Evolutionary conservation across 2,113 vertebrate species (phyloP), one percentile per base, ranked within the genome.

Genomic region (Myotis davidii): DNA sequence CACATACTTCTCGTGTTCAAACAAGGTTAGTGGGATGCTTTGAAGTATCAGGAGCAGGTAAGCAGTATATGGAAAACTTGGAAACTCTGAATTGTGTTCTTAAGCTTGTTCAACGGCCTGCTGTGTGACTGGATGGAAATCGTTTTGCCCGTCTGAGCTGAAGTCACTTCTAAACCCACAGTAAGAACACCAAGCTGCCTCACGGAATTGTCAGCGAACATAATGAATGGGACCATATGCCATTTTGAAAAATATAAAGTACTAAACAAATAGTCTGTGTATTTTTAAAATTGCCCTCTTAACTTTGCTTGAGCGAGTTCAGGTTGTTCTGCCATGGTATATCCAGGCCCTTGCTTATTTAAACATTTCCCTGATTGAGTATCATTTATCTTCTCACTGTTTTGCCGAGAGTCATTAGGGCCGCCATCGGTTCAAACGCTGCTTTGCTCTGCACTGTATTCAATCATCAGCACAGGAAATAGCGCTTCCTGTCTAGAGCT

Each of bases 321-420:
- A 67, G 93, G 89, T 96, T 97, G 91, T 92, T 96, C 94, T 88
- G 88, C 95, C 50, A n/a, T 74, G 93, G 95, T 78, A 25, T 92
- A 87, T 61, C 81, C 86, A 87, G 96, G 92, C 96, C 83, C 88
- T 96, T 78, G 93, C 94, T 96, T 91, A 83, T 83, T 96, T 96
- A 96, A 96, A 95, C 93, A 97, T 96, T 93, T 42, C 92, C 95
- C 91, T 97, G 95, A 97, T 97, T 96, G 92, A 54, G 88, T 64
- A 79, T 93, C 97, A 96, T 96, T 97, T 95, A 88, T 97, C 95
- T 97, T 96, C 91, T 86, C 70, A 61, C 91, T 77, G 84, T 85
- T 96, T 96, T 37, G 56, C 85, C 29, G n/a, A 73, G 77, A 89
- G 91, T 90, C 92, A 61, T 93, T 96, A 93, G 84, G 93, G 88